phyloP scores from a whole-genome alignment of 2,113 vertebrate genomes.

The Fregetta grallaria region DNA sequence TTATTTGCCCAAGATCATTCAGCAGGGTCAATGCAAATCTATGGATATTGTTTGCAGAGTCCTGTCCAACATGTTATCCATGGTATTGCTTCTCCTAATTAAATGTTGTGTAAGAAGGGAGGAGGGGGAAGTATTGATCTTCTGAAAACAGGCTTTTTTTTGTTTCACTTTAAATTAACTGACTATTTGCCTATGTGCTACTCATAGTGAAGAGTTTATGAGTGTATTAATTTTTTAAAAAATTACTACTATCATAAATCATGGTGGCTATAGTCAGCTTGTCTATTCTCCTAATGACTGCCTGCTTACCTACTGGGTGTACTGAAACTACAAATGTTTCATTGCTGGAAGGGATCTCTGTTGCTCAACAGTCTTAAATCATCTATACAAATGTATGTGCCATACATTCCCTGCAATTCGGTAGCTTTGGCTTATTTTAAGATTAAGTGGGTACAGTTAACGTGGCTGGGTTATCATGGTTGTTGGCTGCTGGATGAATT shows the following conservation, averaged over 20 bases:
- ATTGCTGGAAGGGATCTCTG: not conserved
- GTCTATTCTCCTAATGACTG: not conserved
- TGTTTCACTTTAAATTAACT: not conserved
- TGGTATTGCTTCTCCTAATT: not conserved
- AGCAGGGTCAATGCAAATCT: not conserved
- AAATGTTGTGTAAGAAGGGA: not conserved
- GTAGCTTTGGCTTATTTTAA: not conserved
- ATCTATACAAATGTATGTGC: not conserved
- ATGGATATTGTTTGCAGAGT: not conserved
- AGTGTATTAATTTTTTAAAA: not conserved
- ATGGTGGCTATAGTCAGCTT: not conserved
- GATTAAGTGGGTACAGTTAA: not conserved
- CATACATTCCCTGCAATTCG: accelerated
- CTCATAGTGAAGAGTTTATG: not conserved
- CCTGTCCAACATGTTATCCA: not conserved
- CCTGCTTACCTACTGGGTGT: not conserved
- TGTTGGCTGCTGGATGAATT: not conserved
- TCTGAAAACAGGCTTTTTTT: not conserved
- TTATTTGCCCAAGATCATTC: not conserved
- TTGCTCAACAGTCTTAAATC: not conserved
- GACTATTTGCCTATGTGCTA: not conserved
- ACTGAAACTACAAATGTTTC: not conserved
- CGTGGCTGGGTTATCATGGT: not conserved
- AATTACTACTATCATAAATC: not conserved
- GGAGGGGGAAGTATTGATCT: not conserved